phyloP scores from a whole-genome alignment of 2,888 invertebrate species.

The Vesta saturnalis region DNA sequence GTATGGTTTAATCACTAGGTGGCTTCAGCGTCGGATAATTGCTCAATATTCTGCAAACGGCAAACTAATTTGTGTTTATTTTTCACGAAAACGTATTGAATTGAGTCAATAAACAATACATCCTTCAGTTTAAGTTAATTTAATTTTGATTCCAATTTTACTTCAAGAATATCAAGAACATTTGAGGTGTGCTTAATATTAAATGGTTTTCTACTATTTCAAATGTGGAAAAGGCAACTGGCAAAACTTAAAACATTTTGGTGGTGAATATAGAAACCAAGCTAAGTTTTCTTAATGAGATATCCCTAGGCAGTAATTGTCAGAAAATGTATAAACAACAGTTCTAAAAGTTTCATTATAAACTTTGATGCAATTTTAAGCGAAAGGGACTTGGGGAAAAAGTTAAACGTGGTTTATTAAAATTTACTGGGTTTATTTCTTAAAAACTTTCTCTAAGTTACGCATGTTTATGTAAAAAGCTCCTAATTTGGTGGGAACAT shows the following conservation, averaged over 20 bases:
- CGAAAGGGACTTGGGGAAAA: slow-evolving; percentile 37
- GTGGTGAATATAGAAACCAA: background rate
- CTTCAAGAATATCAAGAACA: background rate
- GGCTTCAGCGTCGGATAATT: no score
- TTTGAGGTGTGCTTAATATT: background rate
- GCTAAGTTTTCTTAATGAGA: slow-evolving; percentile 41
- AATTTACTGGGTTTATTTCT: slow-evolving; percentile 40
- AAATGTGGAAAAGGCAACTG: background rate
- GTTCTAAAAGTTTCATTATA: slow-evolving; percentile 47
- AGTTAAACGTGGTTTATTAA: slow-evolving; percentile 43
- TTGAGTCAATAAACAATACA: no score
- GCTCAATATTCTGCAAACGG: background rate
- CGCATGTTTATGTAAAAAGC: slow-evolving; percentile 33
- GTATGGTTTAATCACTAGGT: no score
- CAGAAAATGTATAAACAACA: slow-evolving; percentile 49
- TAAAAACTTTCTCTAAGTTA: slow-evolving; percentile 23
- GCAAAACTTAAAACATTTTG: background rate
- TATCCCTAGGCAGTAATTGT: slow-evolving; percentile 48
- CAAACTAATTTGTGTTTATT: no score
- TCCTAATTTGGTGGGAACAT: slow-evolving; percentile 20
- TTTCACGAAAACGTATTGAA: background rate
- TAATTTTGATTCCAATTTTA: background rate
- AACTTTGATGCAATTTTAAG: slow-evolving; percentile 46
- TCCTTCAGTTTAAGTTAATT: no score
- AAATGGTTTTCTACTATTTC: background rate